Base-by-base conservation (phyloP, 2,888 invertebrate species). In the Callimorpha dominula region DNA sequence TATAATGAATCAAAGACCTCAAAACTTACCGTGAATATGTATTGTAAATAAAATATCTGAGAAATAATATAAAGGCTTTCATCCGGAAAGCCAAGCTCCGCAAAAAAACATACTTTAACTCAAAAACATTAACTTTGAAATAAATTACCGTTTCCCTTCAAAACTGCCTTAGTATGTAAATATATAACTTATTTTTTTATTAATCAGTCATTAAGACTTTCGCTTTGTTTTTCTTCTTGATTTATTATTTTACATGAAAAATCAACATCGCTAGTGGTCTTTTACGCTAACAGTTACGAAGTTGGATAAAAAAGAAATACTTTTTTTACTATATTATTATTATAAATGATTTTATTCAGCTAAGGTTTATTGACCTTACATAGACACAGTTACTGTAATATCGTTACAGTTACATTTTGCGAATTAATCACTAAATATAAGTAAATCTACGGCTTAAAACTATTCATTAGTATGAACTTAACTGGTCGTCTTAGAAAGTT, bases 311-410 rank as follows among this genome's bases (percentile, higher is more conserved):
- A 31, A 31, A 31, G 1, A 54, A 50, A 70, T 57, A 50, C 52
- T 60, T 65, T 9, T 43, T 52, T 12, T 57, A 42, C 46, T 66
- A 46, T 31, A 12, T 74, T 9, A 73, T 65, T 31, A 12, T 74
- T 9, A 73, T 65, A 65, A 71, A 79, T 71, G 17, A 65, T 65
- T 73, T 62, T 62, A 71, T 43, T 73, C 67, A 63, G 15, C 14
- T 15, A 70, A 52, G 71, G 43, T 75, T 75, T 75, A 74, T 71
- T 77, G 70, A 80, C 67, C 70, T 68, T 49, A 74, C 70, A 50
- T 70, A 67, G 6, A 68, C 65, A 70, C 40, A 0, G 52, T 75
- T 50, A 63, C 69, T 65, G 54, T 70, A 66, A 42, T 31, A 52
- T 62, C 7, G 54, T 11, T 12, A 14, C 14, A 49, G 0, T 65